phyloP scores from a whole-genome alignment of 1,140 invertebrate species.

The Euwallacea fornicatus region DNA sequence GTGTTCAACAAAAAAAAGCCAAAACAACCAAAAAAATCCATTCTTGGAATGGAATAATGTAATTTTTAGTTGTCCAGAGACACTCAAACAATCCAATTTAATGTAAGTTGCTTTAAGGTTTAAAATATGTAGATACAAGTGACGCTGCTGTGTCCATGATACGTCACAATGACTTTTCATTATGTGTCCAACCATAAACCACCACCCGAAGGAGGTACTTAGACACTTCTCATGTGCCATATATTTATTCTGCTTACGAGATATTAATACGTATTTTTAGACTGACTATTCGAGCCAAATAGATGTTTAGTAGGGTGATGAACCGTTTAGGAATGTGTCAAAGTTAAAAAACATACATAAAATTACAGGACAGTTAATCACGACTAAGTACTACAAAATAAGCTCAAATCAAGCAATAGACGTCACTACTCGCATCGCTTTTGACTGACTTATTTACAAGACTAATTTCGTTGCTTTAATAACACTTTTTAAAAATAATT shows the following conservation, averaged over 20 bases:
- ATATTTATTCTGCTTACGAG: slow-evolving; percentile 16
- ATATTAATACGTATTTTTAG: not conserved
- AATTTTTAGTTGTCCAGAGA: not conserved
- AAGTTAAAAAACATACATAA: too few relatives aligned
- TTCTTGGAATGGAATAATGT: not conserved
- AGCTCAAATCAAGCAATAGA: slow-evolving; percentile 5
- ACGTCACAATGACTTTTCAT: too few relatives aligned
- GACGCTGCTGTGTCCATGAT: too few relatives aligned
- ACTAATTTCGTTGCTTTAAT: slow-evolving; percentile 12
- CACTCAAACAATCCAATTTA: not conserved
- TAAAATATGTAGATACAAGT: too few relatives aligned
- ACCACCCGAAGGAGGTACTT: not conserved
- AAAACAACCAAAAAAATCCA: too few relatives aligned
- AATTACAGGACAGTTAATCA: too few relatives aligned
- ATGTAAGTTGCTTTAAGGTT: too few relatives aligned
- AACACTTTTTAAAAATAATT: not conserved
- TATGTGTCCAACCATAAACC: not conserved
- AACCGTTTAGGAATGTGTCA: not conserved
- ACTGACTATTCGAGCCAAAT: slow-evolving; percentile 12
- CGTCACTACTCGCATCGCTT: slow-evolving; percentile 8
- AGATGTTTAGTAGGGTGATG: slow-evolving; percentile 8
- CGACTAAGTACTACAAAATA: too few relatives aligned
- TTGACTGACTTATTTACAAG: slow-evolving; percentile 16
- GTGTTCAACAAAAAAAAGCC: too few relatives aligned
- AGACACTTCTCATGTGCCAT: slow-evolving; percentile 14